Evolutionary conservation across 2,797 vertebrate species (phyloP).

Genomic region (Hippocampus kuda): DNA sequence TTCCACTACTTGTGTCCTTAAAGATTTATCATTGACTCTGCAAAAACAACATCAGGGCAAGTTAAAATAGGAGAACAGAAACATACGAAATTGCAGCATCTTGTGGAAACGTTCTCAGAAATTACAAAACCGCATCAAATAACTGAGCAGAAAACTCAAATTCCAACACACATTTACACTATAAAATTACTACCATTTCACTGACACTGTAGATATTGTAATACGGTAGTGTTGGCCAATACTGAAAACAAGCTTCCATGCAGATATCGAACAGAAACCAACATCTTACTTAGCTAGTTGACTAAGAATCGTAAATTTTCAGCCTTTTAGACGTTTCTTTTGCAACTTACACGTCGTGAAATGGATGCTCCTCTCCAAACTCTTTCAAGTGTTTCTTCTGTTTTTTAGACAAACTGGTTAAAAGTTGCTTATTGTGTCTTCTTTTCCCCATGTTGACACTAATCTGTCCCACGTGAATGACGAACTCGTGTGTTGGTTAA

Average conservation of each 20-base stretch:
- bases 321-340: neutral
- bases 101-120: neutral
- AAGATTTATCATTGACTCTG: slow-evolving; percentile 70
- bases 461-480: slow-evolving; percentile 22
- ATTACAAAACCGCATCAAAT: neutral
- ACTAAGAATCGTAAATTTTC: neutral
- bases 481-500: neutral
- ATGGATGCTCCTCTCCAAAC: slow-evolving; percentile 91
- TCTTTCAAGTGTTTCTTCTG: slow-evolving; percentile 88
- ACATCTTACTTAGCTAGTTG: slow-evolving; percentile 7
- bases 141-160: neutral
- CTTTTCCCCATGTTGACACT: slow-evolving; percentile 78
- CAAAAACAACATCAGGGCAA: neutral
- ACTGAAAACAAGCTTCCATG: neutral
- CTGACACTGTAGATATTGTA: neutral
- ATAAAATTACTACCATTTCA: neutral
- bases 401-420: slow-evolving; percentile 75
- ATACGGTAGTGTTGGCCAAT: neutral
- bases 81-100: neutral
- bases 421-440: slow-evolving; percentile 51
- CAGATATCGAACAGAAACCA: neutral
- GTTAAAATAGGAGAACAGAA: neutral
- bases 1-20: slow-evolving; percentile 71
- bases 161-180: neutral
- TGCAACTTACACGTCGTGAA: slow-evolving; percentile 73